Evolutionary conservation across 2,888 invertebrate genomes (phyloP), one percentile per base, ranked within the genome.

Genomic region (Mythimna loreyi): DNA sequence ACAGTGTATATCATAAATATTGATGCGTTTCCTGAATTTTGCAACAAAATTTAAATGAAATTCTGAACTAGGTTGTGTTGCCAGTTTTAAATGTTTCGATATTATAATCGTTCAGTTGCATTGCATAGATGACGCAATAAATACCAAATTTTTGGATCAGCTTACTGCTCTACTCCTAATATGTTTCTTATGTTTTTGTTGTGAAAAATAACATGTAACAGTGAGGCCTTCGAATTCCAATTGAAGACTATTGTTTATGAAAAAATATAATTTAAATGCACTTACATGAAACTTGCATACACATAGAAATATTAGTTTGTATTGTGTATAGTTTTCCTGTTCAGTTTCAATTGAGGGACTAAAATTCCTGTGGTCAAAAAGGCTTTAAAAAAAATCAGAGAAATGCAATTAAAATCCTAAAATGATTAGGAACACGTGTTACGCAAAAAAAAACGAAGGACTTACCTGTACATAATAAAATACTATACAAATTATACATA

Each of bases 31-130:
- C 52, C 56, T 52, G 47, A 49, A 63, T 52, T 67, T 59, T 52
- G 58, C 65, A 65, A 75, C 49, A 47, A 52, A 21, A 28, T 69
- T 28, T 33, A 47, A 28, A 56, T 57, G 47, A 52, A 43, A 67
- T 64, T 49, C 28, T 53, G 56, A 69, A 58, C 43, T 65, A 19
- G 64, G 23, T 76, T 66, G 59, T 49, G 65, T 59, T n/a, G 36
- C 8, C 16, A 19, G 61, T 45, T 47, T 60, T 13, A 52, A 63
- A 75, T 25, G 43, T 64, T 78, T 60, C 50, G 53, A 21, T 53
- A 71, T 58, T 60, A 67, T 64, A 63, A 30, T 45, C n/a, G 53
- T 28, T 65, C 16, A 21, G 40, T 49, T 70, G 21, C 30, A 36
- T 68, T 55, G 25, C n/a, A 19, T 57, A 64, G 50, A 43, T 67